Conservation (phyloP, 2,888 invertebrate genomes). For the Drosophila planitibia region DNA sequence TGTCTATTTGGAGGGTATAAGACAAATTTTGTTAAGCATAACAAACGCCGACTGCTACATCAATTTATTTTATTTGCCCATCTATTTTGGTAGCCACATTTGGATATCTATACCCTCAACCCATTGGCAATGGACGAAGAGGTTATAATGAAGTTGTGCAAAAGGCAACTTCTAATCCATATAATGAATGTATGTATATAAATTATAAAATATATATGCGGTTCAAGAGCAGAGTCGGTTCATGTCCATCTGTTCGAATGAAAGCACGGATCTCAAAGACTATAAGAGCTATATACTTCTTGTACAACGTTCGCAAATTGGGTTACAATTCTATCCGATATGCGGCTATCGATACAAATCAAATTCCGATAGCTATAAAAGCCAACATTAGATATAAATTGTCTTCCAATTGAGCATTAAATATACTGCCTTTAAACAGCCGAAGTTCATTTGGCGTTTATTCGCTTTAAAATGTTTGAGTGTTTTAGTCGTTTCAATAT, state of each 20-base stretch:
- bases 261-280: not conserved
- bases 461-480: not conserved
- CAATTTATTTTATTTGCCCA: slow-evolving; percentile 65
- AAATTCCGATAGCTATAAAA: not conserved
- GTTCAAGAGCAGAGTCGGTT: not conserved
- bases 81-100: slow-evolving; percentile 63
- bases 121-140: not conserved
- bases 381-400: not conserved
- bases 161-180: not conserved
- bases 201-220: not conserved
- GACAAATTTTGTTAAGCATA: slow-evolving; percentile 52
- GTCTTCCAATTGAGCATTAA: not conserved
- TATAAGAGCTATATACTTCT: not conserved
- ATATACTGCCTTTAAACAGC: not conserved
- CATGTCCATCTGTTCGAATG: not conserved
- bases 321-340: not conserved
- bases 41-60: slow-evolving; percentile 52
- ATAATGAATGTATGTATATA: not conserved
- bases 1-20: slow-evolving; percentile 38
- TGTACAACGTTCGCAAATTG: not conserved
- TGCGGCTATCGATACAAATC: not conserved
- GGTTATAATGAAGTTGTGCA: not conserved
- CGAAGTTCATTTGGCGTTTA: not conserved
- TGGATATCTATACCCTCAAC: slow-evolving; percentile 1
- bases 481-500: not conserved